Conservation (phyloP, 2,797 vertebrate species). For the Moxostoma hubbsi region DNA sequence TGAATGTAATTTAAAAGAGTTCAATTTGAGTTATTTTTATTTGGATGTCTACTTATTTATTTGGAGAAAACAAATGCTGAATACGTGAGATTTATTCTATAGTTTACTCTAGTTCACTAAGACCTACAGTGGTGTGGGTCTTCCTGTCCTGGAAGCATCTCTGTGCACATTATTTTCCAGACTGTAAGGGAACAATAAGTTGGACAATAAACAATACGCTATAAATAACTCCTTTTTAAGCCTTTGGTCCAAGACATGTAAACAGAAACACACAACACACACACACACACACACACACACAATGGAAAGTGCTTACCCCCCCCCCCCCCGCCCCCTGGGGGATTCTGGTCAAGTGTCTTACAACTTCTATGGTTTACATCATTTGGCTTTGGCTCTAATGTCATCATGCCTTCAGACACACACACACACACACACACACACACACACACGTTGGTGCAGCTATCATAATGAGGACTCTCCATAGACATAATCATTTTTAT, state of each 20-base stretch:
- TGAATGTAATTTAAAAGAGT: too few species aligned
- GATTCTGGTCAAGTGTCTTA: slow-evolving; percentile 7
- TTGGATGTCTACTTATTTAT: too few species aligned
- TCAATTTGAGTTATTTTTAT: too few species aligned
- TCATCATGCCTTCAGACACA: neutral
- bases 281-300: slow-evolving; percentile 41
- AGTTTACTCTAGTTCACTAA: slow-evolving; percentile 8
- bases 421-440: too few species aligned
- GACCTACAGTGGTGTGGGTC: slow-evolving; percentile 42
- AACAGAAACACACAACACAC: slow-evolving; percentile 46
- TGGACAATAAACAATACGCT: slow-evolving; percentile 81
- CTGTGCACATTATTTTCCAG: slow-evolving; percentile 61
- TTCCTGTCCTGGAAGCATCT: slow-evolving; percentile 60
- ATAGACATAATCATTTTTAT: too few species aligned
- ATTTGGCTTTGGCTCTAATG: slow-evolving; percentile 18
- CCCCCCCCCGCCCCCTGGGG: too few species aligned
- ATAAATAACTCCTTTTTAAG: slow-evolving; percentile 74
- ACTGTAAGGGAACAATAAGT: slow-evolving; percentile 51
- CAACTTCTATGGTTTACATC: neutral
- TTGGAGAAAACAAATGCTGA: neutral
- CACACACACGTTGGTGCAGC: too few species aligned
- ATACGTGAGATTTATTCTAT: neutral
- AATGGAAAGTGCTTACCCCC: slow-evolving; percentile 64
- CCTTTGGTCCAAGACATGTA: slow-evolving; percentile 45
- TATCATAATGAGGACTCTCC: too few species aligned